A percentile compares a stretch with the other conserved stretches of the same genome.
phyloP scores from a whole-genome alignment of 37 sponge, comb jelly and placozoan species.

The Diacarnus erythraeanus region DNA sequence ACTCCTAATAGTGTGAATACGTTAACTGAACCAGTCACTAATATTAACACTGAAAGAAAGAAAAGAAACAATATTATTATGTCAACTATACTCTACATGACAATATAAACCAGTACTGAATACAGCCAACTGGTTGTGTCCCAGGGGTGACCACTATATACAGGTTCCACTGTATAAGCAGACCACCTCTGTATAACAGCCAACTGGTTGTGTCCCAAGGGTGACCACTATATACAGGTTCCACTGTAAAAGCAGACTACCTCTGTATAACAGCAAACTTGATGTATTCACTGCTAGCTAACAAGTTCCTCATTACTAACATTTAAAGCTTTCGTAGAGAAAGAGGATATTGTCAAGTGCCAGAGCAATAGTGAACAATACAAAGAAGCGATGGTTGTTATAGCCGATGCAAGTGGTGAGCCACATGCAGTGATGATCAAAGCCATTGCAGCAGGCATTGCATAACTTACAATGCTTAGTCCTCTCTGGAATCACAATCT shows the following conservation, averaged over 20 bases:
- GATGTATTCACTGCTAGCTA: not conserved
- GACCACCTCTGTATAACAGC: too few relatives aligned
- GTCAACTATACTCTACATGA: not conserved
- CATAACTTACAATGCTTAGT: slow-evolving; percentile 88
- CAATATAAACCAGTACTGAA: not conserved
- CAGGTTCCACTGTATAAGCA: too few relatives aligned
- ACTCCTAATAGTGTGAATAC: too few relatives aligned
- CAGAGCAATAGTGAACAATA: slow-evolving; percentile 57
- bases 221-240: too few relatives aligned
- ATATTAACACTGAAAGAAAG: not conserved
- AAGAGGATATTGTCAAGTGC: slow-evolving; percentile 67
- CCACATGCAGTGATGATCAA: slow-evolving; percentile 93
- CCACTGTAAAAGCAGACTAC: too few relatives aligned
- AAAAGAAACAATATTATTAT: not conserved
- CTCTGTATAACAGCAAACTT: too few relatives aligned
- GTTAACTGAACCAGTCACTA: too few relatives aligned
- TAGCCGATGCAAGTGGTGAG: slow-evolving; percentile 71
- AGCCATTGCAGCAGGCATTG: slow-evolving; percentile 65
- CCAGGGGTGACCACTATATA: too few relatives aligned
- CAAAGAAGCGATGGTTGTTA: slow-evolving; percentile 74
- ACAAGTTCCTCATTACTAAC: slow-evolving; percentile 30
- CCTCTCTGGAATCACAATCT: slow-evolving; percentile 72
- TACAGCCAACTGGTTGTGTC: too few relatives aligned
- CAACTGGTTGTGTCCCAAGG: too few relatives aligned
- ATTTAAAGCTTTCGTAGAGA: slow-evolving; percentile 21